These are phyloP conservation scores for Girardinus metallicus DNA, from an alignment of 2,797 vertebrate species.

Conservation along the genomic window DNA sequence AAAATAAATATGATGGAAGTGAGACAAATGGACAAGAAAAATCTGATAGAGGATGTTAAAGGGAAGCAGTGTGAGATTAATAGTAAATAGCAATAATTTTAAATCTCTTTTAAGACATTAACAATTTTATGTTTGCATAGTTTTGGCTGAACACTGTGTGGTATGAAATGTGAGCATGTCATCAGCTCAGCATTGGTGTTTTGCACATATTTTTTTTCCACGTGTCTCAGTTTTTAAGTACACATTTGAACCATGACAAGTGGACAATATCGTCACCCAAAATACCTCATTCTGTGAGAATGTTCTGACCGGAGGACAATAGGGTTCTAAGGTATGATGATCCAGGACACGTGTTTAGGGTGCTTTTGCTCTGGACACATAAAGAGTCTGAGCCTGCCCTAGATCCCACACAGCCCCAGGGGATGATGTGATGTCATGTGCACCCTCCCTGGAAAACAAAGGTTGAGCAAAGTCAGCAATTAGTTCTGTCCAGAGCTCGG, in stretches of 20 bases:
- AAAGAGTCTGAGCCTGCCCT: conserved; percentile 71
- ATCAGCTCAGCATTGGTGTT: neutral
- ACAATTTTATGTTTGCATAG: too few species aligned
- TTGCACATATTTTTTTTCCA: too few species aligned
- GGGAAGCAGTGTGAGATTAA: conserved; percentile 24
- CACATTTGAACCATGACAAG: conserved; percentile 37
- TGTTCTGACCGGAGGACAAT: conserved; percentile 67
- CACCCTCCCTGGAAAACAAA: conserved; percentile 70
- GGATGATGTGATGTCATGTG: conserved; percentile 75
- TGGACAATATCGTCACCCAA: conserved; percentile 45
- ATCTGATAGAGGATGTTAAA: conserved; percentile 19
- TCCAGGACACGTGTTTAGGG: conserved; percentile 57
- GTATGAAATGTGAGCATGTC: neutral
- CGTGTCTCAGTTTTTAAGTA: neutral
- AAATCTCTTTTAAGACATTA: neutral
- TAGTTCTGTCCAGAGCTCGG: conserved; percentile 60
- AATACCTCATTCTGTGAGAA: conserved; percentile 68
- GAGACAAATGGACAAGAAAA: conserved; percentile 25
- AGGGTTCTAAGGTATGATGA: conserved; percentile 71
- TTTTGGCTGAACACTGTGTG: neutral
- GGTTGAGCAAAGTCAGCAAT: conserved; percentile 77
- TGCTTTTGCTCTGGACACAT: conserved; percentile 63
- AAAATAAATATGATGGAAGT: conserved; percentile 38
- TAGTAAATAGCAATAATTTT: neutral
- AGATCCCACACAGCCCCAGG: conserved; percentile 69